These are phyloP conservation scores for Ephialtes manifestator DNA, from an alignment of 2,888 invertebrate genomes.

Conservation along the genomic window DNA sequence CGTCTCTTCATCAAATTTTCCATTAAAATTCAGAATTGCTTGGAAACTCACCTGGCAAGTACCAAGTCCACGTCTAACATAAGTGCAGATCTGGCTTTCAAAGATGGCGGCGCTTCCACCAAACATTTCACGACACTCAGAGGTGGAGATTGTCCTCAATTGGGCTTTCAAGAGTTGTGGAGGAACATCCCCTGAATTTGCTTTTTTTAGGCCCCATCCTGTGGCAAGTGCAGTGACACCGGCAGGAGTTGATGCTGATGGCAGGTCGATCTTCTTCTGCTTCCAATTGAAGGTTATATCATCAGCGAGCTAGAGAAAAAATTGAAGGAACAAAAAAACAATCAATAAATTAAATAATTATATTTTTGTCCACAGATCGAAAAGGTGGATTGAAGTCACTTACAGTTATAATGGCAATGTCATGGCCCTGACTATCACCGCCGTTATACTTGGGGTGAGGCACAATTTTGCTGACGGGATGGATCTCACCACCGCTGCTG, in stretches of 20 bases:
- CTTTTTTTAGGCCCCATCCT: conserved; percentile 54
- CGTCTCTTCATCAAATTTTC: too few relatives aligned
- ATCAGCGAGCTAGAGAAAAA: conserved; percentile 31
- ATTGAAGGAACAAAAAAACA: neutral
- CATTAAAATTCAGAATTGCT: neutral
- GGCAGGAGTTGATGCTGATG: conserved; percentile 1
- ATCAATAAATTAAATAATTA: too few relatives aligned
- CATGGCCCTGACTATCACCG: conserved; percentile 5
- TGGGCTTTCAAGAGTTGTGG: conserved; percentile 29
- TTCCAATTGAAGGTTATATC: conserved; percentile 14
- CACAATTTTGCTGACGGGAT: conserved; percentile 10
- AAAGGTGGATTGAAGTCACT: neutral
- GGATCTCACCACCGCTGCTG: conserved; percentile 21
- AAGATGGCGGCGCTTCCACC: neutral
- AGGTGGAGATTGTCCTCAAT: conserved; percentile 21
- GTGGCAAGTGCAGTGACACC: conserved; percentile 24
- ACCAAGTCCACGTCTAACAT: conserved; percentile 13
- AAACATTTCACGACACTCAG: conserved; percentile 9
- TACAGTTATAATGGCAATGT: conserved; percentile 65
- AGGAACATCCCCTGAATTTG: neutral
- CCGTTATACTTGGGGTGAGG: conserved; percentile 36
- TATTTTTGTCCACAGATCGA: too few relatives aligned
- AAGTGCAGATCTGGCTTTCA: conserved; percentile 54
- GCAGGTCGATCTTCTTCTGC: conserved; percentile 47
- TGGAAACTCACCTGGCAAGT: conserved; percentile 49